These are phyloP conservation scores for Apistogramma diplotaenia DNA, from an alignment of 2,113 vertebrate genomes.

Conservation along the genomic window DNA sequence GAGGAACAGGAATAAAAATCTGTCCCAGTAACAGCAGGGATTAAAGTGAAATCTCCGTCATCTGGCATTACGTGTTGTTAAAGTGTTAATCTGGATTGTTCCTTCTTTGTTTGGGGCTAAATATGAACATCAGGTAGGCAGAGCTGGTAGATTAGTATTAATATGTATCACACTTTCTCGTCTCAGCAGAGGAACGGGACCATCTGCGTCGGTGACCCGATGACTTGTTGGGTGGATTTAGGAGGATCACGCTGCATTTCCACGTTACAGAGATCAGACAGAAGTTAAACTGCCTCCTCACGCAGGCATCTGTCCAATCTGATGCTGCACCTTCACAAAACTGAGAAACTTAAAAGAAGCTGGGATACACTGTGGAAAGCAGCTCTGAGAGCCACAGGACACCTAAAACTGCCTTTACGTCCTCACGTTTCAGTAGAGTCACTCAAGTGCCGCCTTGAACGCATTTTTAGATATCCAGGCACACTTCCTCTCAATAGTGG, in stretches of 20 bases:
- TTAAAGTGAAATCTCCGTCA: background rate
- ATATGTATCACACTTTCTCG: background rate
- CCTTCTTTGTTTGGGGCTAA: background rate
- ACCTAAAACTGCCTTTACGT: background rate
- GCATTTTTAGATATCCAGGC: background rate
- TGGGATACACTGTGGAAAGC: background rate
- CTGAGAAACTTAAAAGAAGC: background rate
- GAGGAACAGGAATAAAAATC: background rate
- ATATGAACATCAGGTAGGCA: background rate
- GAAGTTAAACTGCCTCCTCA: too few relatives aligned
- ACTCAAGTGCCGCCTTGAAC: rapidly evolving
- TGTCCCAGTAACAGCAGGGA: background rate
- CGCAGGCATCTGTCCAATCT: too few relatives aligned
- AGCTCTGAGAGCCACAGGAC: background rate
- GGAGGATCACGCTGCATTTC: background rate
- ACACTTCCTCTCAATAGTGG: background rate
- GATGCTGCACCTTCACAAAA: too few relatives aligned
- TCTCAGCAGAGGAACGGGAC: background rate
- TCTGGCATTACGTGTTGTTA: background rate
- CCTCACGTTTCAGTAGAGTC: background rate
- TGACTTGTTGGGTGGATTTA: background rate
- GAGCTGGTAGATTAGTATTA: background rate
- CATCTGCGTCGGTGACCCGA: background rate
- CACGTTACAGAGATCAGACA: too few relatives aligned
- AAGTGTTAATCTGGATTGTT: background rate